Evolutionary conservation across 2,797 vertebrate species (phyloP), one percentile per base, ranked within the genome.

Genomic region (Malurus leucopterus): DNA sequence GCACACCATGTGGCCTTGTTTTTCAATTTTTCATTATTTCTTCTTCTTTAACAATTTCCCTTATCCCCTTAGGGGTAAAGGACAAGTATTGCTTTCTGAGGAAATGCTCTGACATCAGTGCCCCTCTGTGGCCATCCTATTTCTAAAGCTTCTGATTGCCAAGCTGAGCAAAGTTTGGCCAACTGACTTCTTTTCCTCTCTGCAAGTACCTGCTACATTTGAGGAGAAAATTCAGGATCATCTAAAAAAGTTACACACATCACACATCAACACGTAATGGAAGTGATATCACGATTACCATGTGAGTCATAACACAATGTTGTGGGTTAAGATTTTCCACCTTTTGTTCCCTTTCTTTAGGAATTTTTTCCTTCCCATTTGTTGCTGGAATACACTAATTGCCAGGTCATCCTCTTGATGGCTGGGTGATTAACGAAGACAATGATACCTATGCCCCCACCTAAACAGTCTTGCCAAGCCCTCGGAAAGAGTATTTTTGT

Each of bases 21-120:
- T 91, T 88, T 88, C 29, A 44, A 80, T 88, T 92, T 91, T 92
- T 92, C 54, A 75, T 84, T 0, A 71, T 57, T 83, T 84, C 29
- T 54, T 86, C 90, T 62, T 76, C 46, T 47, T 54, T 63, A 74
- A 61, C 19, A 27, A 51, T 43, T 91, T 65, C 51, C 50, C 26
- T 79, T 70, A 57, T 49, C n/a, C 68, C 57, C 65, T 47, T 44
- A 57, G 30, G 43, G 69, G 49, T 76, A 85, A 80, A 1, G 17
- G 62, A 84, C n/a, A 90, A 81, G 44, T 41, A 47, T 49, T 63
- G 19, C 49, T 87, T 93, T 85, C 44, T 84, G 53, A 64, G 59
- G 38, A 81, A 74, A 83, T 24, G 21, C 14, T 85, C 51, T 63
- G 51, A 58, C 59, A 89, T 40, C 44, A 76, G 3, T 19, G 27